Evolutionary conservation across 2,888 invertebrate genomes (phyloP).

Genomic region (Gandaritis pyraliata): DNA sequence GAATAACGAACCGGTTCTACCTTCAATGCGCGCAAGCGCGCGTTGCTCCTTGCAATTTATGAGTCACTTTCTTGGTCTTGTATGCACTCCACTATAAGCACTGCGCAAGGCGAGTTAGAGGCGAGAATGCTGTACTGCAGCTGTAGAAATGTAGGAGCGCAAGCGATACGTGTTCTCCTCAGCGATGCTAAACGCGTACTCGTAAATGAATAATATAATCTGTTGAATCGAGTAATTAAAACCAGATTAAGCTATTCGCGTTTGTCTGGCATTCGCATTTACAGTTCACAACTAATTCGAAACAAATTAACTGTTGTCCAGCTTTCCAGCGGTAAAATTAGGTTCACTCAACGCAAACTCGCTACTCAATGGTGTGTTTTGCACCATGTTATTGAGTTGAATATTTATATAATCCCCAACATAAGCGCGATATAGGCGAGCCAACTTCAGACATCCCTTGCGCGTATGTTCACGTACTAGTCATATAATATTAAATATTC

Average conservation of each 20-base stretch:
- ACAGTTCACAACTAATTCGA: conserved; percentile 37
- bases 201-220: conserved; percentile 28
- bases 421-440: conserved; percentile 11
- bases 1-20: no score
- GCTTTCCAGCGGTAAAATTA: conserved; percentile 31
- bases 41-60: no score
- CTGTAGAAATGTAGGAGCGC: no score
- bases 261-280: conserved; percentile 32
- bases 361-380: conserved; percentile 29
- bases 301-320: conserved; percentile 36
- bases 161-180: no score
- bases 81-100: no score
- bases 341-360: conserved; percentile 33
- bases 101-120: no score
- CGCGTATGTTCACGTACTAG: conserved; percentile 32
- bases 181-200: no score
- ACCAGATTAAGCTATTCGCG: conserved; percentile 35
- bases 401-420: conserved; percentile 13
- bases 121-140: no score
- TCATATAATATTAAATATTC: conserved; percentile 34
- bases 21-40: no score
- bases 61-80: no score
- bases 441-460: conserved; percentile 19
- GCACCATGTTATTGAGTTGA: conserved; percentile 21
- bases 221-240: conserved; percentile 34